A percentile compares a stretch with the other conserved stretches of the same genome.
Conservation (phyloP, 2,797 vertebrate genomes). For the Serranus cabrilla region DNA sequence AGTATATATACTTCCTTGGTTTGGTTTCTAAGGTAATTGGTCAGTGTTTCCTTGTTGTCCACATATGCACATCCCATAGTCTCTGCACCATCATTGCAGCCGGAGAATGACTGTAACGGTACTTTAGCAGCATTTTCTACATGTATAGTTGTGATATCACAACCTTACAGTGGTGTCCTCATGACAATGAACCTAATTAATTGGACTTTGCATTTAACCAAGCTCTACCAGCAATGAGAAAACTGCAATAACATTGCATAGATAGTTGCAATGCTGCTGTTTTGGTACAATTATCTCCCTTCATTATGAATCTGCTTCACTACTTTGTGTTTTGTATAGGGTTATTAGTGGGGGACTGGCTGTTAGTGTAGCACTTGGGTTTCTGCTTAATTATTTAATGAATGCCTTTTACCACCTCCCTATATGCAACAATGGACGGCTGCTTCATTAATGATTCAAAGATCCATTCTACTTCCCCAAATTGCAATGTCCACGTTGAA, state of each 20-base stretch:
- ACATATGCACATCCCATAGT: too few species aligned
- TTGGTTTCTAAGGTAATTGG: too few species aligned
- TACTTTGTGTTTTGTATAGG: background rate
- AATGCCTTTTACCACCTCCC: slow-evolving; percentile 31
- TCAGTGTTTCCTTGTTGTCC: too few species aligned
- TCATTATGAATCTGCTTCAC: background rate
- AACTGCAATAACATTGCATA: background rate
- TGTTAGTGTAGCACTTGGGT: slow-evolving; percentile 41
- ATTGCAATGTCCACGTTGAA: slow-evolving; percentile 32
- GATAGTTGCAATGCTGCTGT: background rate
- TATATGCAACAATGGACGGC: slow-evolving; percentile 9
- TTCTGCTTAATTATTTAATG: slow-evolving; percentile 54
- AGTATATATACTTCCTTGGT: too few species aligned
- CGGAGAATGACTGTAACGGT: too few species aligned
- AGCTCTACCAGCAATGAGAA: background rate
- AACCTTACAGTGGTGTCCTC: background rate
- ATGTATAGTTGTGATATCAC: too few species aligned
- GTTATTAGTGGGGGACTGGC: slow-evolving; percentile 1
- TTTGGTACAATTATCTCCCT: background rate
- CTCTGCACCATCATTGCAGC: too few species aligned
- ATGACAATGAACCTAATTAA: background rate
- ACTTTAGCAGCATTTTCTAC: too few species aligned
- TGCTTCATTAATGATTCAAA: slow-evolving; percentile 54
- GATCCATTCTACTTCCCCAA: slow-evolving; percentile 22
- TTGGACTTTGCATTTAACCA: background rate